phyloP scores from a whole-genome alignment of 92 coral and sea anemone genomes.

The Phenganax marumi region DNA sequence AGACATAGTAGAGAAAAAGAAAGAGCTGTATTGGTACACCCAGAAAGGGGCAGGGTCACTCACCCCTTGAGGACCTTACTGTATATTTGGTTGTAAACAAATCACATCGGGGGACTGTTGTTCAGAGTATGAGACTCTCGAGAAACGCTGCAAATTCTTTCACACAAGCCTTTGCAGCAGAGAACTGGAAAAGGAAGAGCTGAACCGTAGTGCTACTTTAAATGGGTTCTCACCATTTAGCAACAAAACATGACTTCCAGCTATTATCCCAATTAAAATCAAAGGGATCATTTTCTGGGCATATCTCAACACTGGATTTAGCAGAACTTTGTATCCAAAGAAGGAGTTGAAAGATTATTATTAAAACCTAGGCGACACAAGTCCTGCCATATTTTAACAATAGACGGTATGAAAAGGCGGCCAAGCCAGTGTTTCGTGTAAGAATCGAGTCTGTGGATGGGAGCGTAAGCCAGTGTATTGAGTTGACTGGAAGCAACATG shows the following conservation, averaged over 20 bases:
- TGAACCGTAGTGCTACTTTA: no score
- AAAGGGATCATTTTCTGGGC: constrained; percentile 56
- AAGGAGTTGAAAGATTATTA: constrained; percentile 45
- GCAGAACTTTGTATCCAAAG: constrained; percentile 60
- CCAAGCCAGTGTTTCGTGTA: constrained; percentile 54
- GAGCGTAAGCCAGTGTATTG: constrained; percentile 44
- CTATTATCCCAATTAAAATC: constrained; percentile 59
- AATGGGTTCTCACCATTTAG: constrained; percentile 1
- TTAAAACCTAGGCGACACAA: constrained; percentile 53
- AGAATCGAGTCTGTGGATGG: constrained; percentile 48
- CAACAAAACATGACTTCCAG: constrained; percentile 50
- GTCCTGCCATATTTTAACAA: constrained; percentile 55
- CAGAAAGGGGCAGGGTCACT: not conserved
- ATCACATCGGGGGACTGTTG: no score
- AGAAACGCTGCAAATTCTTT: constrained; percentile 39
- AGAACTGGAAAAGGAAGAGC: not conserved
- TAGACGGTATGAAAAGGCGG: constrained; percentile 55
- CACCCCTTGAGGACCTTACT: not conserved
- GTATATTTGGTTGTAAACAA: no score
- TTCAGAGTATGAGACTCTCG: constrained; percentile 17
- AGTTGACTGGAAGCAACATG: constrained; percentile 58
- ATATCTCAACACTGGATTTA: constrained; percentile 61
- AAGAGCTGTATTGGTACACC: not conserved
- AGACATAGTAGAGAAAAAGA: constrained; percentile 1
- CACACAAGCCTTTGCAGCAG: constrained; percentile 59